Base-by-base conservation (phyloP, 2,888 invertebrate genomes). In the Folsomia candida region DNA sequence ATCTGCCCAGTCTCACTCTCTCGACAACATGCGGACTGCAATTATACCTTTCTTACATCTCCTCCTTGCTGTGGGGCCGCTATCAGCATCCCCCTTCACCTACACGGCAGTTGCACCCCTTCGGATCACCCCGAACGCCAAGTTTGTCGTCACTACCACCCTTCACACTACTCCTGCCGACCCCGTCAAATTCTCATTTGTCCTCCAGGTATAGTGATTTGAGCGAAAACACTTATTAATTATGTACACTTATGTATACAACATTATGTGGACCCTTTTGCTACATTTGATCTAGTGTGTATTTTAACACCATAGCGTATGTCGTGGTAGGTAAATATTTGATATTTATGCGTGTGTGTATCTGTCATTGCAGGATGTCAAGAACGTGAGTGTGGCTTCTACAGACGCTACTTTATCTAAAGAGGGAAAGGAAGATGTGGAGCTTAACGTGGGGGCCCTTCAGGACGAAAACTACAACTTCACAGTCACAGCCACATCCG, bases 401-500 rank as follows among this genome's bases (percentile, higher is more conserved):
- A 14, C 37, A 4, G 37, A 37, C 6, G 4, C 37, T 9, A 37
- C 37, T 37, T 14, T 37, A 37, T 9, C 37, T 9, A 37, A 58
- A 25, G 9, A 22, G 4, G 47, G 26, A 26, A 22, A 24, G 14
- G 14, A 22, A 24, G 51, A 18, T 2, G 63, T 51, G 24, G 63
- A 37, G 9, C n/a, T 72, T 14, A 1, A 24, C 1, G 51, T 64
- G 1, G 51, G 58, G 18, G 64, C 66, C 1, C 60, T 72, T 3
- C 6, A 22, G 2, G 67, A 66, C 4, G 29, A 67, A 18, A 26
- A 11, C 2, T 72, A 72, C 54, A 72, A 72, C 51, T 51, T 72
- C 11, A 64, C 67, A 9, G 14, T 70, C 11, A 25, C 4, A 1
- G 58, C 57, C 4, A 67, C 51, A 1, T 37, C 29, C 11, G 92